Evolutionary conservation across 2,888 invertebrate species (phyloP), one percentile per base, ranked within the genome.

Genomic region (Formica aserva): DNA sequence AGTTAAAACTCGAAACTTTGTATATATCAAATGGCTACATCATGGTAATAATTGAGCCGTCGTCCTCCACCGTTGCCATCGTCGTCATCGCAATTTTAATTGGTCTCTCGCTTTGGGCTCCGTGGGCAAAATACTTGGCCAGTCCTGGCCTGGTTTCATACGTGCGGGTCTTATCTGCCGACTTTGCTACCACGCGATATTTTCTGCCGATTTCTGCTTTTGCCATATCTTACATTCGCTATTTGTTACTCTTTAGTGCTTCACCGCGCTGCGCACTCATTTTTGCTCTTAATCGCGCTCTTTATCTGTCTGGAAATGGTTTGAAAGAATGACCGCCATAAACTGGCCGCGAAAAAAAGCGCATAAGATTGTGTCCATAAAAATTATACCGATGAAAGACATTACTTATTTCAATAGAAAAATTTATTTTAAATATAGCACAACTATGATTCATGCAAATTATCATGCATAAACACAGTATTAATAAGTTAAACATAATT

Each of bases 11-110:
- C 32, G 45, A 45, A 45, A 78, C 18, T 26, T 32, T 18, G 32
- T 69, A 69, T 69, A 41, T 67, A 5, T 32, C 48, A 35, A 48
- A 52, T n/a, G 75, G 15, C 41, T 29, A 32, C 29, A 32, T 15
- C 9, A 22, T 72, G 81, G 88, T 87, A 89, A 90, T 93, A 93
- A 93, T 93, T 93, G 92, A 93, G 92, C 83, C 91, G 90, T 93
- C 90, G 82, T 77, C 88, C 60, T 83, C 72, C 66, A 62, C 65
- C 22, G 52, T 45, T 45, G 45, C 22, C 76, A 84, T 82, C 87
- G 78, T 69, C 75, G 82, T 29, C 45, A 32, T 65, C 26, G 82
- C 83, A 87, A 87, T 87, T 90, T 89, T 90, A 90, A 89, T 89
- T 85, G 83, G 52, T 52, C 48, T 41, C 72, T 82, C 66, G 76